Evolutionary conservation across 2,888 invertebrate genomes (phyloP), one percentile per base, ranked within the genome.

Genomic region (Reticulitermes lucifugus): DNA sequence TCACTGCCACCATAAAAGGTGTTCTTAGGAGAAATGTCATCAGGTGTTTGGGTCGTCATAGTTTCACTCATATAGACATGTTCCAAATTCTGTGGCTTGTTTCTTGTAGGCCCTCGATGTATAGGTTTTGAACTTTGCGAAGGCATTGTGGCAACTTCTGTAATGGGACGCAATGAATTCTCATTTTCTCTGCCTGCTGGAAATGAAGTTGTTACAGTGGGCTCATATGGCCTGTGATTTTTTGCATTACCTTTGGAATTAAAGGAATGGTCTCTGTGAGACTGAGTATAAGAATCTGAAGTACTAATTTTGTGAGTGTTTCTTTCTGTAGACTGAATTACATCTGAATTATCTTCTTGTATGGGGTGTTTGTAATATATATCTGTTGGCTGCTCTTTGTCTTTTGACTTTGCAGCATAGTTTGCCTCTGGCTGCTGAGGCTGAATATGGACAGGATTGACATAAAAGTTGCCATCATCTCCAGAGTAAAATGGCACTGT

Each of bases 401-500:
- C 41, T 21, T n/a, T n/a, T 2, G 71, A n/a, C 14, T 25, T 82
- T 79, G 77, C 79, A 82, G 84, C 46, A 80, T 85, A 60, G 82
- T 65, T 83, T 77, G 85, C 83, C 55, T 25, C 51, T 10, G 18
- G 70, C 12, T 43, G 43, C 35, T n/a, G 35, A 46, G 82, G 12
- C 12, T 29, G 29, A n/a, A 46, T n/a, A 21, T 81, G 81, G 10
- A 29, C 65, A 43, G 81, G 81, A 29, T 60, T 77, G 5, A 70
- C 70, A 79, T 85, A 85, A 65, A 77, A 83, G 59, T 85, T 85
- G 29, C 86, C 86, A 75, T 86, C 86, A 18, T 60, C 65, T 7
- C 83, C 86, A 73, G 85, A 79, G 46, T 80, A 86, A 73, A 86
- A 86, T 65, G 86, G 86, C 14, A 84, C 86, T 21, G 86, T 86